Evolutionary conservation across 2,797 vertebrate species (phyloP).

Genomic region (Amniataba percoides): DNA sequence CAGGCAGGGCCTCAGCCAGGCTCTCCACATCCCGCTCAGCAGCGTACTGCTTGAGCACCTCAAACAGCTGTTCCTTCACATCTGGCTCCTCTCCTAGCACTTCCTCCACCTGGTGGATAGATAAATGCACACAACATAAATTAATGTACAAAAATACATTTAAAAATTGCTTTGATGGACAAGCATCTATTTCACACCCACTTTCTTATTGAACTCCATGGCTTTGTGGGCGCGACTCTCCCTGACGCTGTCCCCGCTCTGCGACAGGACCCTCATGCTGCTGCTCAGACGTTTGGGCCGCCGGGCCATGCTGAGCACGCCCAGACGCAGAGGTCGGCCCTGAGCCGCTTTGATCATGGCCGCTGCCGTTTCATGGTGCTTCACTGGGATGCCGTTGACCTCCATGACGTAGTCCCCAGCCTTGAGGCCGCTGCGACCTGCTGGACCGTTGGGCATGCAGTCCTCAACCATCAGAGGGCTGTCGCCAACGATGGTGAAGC

Average conservation of each 20-base stretch:
- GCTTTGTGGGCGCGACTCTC: conserved; percentile 92
- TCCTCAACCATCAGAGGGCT: conserved; percentile 88
- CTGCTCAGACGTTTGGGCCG: conserved; percentile 80
- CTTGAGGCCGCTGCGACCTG: conserved; percentile 85
- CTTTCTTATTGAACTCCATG: conserved; percentile 93
- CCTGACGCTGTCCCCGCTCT: conserved; percentile 79
- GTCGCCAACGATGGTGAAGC: conserved; percentile 87
- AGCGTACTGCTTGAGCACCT: conserved; percentile 93
- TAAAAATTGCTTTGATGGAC: not conserved
- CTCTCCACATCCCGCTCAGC: conserved; percentile 91
- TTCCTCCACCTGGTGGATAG: conserved; percentile 89
- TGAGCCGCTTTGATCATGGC: conserved; percentile 86
- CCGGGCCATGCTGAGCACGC: conserved; percentile 88
- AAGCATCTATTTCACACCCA: conserved; percentile 57
- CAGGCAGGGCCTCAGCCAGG: conserved; percentile 90
- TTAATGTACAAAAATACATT: not conserved
- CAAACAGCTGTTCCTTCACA: conserved; percentile 92
- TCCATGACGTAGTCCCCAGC: conserved; percentile 90
- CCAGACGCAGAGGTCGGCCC: conserved; percentile 84
- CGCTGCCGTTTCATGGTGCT: conserved; percentile 80
- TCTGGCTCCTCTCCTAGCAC: conserved; percentile 90
- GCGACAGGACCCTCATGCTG: conserved; percentile 83
- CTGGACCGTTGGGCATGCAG: conserved; percentile 85
- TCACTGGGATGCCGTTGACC: conserved; percentile 88
- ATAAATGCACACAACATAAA: conserved; percentile 2